Conservation (phyloP, 1,140 invertebrate genomes). For the Lordiphosa mommai region DNA sequence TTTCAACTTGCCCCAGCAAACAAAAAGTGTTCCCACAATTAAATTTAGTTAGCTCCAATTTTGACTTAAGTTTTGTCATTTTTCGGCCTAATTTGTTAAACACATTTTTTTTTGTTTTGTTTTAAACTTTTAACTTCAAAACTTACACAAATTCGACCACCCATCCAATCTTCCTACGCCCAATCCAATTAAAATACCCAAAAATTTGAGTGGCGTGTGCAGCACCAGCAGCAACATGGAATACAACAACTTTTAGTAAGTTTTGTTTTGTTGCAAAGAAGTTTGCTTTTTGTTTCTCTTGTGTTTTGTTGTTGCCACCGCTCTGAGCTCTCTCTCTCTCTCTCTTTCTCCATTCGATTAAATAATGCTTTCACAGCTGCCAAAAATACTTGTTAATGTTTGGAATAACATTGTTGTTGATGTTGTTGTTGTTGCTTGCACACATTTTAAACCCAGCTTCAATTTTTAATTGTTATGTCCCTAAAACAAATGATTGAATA, state of each 20-base stretch:
- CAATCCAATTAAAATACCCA: conserved; percentile 8
- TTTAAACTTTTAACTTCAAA: no score
- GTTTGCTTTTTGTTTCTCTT: conserved; percentile 37
- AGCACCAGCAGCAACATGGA: conserved; percentile 84
- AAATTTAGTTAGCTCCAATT: neutral
- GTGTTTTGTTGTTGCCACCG: conserved; percentile 50
- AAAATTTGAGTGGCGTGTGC: conserved; percentile 39
- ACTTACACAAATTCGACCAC: no score
- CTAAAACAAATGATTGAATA: conserved; percentile 13
- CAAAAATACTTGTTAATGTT: conserved; percentile 18
- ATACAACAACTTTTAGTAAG: conserved; percentile 85
- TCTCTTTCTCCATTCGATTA: conserved; percentile 24
- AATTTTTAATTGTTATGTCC: conserved; percentile 31
- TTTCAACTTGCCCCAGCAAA: no score
- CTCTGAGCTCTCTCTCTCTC: conserved; percentile 20
- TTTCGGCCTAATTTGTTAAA: neutral
- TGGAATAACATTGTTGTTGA: conserved; percentile 33
- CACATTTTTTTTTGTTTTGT: neutral
- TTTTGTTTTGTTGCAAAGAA: conserved; percentile 59
- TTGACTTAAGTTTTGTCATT: neutral
- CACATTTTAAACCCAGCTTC: conserved; percentile 35
- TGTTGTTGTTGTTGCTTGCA: conserved; percentile 40
- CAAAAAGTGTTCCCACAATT: no score
- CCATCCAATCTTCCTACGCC: neutral
- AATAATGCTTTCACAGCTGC: conserved; percentile 33